Percentiles rank a stretch among this genome's conserved stretches.
phyloP scores from a whole-genome alignment of 2,113 vertebrate genomes.

The Channa argus region DNA sequence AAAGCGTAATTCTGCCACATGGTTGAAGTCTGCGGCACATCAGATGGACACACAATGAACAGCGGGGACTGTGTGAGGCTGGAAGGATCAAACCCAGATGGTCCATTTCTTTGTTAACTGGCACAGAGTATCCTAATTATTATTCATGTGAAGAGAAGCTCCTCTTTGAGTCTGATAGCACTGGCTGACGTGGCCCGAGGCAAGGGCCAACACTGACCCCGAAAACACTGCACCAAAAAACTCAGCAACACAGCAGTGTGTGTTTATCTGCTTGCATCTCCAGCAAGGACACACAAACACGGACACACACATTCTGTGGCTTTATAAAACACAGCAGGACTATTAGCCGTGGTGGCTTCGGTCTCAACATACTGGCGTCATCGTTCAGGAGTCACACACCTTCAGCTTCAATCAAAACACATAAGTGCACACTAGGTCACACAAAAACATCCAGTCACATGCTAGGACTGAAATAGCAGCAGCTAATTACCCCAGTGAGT shows the following conservation, averaged over 20 bases:
- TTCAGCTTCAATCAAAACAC: not conserved
- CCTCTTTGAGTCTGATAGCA: conserved; percentile 58
- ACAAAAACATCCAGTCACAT: conserved; percentile 6
- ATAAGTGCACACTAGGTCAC: not conserved
- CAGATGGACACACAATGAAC: conserved; percentile 48
- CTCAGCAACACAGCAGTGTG: conserved; percentile 34
- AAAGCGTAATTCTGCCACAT: conserved; percentile 34
- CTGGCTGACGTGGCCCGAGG: conserved; percentile 61
- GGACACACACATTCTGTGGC: not conserved
- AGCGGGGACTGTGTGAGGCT: conserved; percentile 56
- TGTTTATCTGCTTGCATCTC: conserved; percentile 7
- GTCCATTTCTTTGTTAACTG: conserved; percentile 63
- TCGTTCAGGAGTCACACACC: not conserved
- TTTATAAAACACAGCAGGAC: not conserved
- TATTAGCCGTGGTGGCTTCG: not conserved
- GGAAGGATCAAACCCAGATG: conserved; percentile 68
- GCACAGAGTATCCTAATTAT: conserved; percentile 70
- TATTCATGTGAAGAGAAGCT: conserved; percentile 67
- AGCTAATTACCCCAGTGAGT: conserved; percentile 56
- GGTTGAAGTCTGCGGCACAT: conserved; percentile 50
- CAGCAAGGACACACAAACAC: conserved; percentile 3
- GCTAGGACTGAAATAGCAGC: conserved; percentile 61
- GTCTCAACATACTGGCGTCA: not conserved
- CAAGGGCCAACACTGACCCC: conserved; percentile 49
- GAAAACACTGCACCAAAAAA: conserved; percentile 24